phyloP scores from a whole-genome alignment of 2,888 invertebrate species.

The Charanyca ferruginea region DNA sequence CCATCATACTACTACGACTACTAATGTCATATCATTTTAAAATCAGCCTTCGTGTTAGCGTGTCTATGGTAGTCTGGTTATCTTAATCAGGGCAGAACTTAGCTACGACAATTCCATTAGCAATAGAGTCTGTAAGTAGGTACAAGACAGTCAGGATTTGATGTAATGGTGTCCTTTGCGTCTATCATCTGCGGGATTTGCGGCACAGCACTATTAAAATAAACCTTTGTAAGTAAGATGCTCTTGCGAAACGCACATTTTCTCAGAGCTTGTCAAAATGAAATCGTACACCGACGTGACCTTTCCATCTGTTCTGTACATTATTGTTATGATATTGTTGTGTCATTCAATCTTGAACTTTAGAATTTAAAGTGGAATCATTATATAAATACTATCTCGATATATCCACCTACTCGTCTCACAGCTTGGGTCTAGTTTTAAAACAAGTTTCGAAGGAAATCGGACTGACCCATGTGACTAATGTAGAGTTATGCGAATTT shows the following conservation, averaged over 20 bases:
- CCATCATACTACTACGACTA: too few relatives aligned
- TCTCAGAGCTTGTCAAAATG: slow-evolving; percentile 49
- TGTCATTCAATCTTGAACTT: slow-evolving; percentile 58
- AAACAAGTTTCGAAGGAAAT: slow-evolving; percentile 34
- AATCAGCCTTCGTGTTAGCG: neutral
- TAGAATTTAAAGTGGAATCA: slow-evolving; percentile 34
- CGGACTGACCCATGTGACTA: slow-evolving; percentile 18
- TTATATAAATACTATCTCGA: slow-evolving; percentile 45
- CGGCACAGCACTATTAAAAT: slow-evolving; percentile 1
- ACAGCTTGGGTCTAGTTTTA: slow-evolving; percentile 11
- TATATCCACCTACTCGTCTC: slow-evolving; percentile 23
- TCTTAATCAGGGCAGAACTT: neutral
- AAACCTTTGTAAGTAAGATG: slow-evolving; percentile 3
- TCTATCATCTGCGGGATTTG: slow-evolving; percentile 5
- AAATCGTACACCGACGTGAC: slow-evolving; percentile 48
- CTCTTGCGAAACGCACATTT: slow-evolving; percentile 24
- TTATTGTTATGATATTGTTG: slow-evolving; percentile 55
- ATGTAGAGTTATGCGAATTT: slow-evolving; percentile 31
- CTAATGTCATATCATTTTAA: too few relatives aligned
- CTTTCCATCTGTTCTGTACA: slow-evolving; percentile 42
- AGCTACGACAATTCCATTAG: neutral
- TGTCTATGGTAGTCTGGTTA: neutral
- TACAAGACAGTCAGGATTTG: neutral
- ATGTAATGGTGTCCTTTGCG: neutral
- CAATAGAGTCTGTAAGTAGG: too few relatives aligned